phyloP scores from a whole-genome alignment of 2,888 invertebrate genomes.

The Mamestra brassicae region DNA sequence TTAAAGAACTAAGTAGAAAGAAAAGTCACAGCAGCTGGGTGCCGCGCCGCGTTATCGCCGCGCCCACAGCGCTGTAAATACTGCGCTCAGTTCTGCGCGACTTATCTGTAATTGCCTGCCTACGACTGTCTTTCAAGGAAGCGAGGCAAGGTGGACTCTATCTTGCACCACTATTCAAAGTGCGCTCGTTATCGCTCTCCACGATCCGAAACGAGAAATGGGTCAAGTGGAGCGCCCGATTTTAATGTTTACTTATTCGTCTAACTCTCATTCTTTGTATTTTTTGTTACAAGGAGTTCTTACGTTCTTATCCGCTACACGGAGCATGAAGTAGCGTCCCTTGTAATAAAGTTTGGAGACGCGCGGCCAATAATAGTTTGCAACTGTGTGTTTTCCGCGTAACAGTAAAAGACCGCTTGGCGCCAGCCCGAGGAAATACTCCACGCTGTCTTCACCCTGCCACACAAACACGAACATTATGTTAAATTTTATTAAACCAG shows the following conservation, averaged over 20 bases:
- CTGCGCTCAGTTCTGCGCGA: constrained; percentile 85
- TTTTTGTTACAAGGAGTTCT: constrained; percentile 78
- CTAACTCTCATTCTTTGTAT: constrained; percentile 54
- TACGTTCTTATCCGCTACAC: constrained; percentile 99
- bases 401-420: constrained; percentile 98
- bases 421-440: constrained; percentile 98
- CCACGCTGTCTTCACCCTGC: constrained; percentile 98
- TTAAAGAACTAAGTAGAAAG: constrained; percentile 58
- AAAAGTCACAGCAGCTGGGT: constrained; percentile 49
- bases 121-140: constrained; percentile 90
- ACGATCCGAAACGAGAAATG: constrained; percentile 80
- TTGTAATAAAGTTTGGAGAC: constrained; percentile 99
- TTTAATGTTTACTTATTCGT: constrained; percentile 79
- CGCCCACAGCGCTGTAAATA: constrained; percentile 87
- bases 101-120: constrained; percentile 91
- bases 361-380: constrained; percentile 99
- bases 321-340: constrained; percentile 98
- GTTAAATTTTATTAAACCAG: constrained; percentile 19
- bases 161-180: constrained; percentile 86
- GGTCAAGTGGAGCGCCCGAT: constrained; percentile 82
- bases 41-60: constrained; percentile 44
- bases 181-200: constrained; percentile 77
- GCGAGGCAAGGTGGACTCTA: constrained; percentile 85
- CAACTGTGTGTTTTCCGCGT: constrained; percentile 98
- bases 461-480: constrained; percentile 53